Evolutionary conservation across 2,113 vertebrate species (phyloP), one percentile per base, ranked within the genome.

Genomic region (Cervus canadensis): DNA sequence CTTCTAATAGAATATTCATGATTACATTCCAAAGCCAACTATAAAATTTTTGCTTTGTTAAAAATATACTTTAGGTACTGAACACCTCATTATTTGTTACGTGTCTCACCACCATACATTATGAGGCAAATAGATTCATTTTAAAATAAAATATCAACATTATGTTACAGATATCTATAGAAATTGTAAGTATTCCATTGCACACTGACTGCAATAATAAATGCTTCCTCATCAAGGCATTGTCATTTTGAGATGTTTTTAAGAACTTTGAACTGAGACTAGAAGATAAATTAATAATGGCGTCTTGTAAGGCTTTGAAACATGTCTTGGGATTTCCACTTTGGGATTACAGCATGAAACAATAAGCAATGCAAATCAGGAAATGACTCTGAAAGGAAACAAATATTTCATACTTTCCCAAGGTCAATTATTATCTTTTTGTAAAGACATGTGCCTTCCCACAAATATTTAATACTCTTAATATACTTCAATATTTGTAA

Each of bases 121-220:
- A 93, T 59, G 40, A 98, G 52, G 0, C 81, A 67, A 3, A 97
- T 43, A 94, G 15, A 40, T 0, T 2, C 0, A 36, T 60, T 97
- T 96, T 97, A 13, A 45, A 67, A 84, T 36, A 57, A 97, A 98
- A 97, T 33, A 25, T 16, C 43, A 94, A 15, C 67, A 13, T 74
- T 86, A 67, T 17, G 30, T 93, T 94, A 10, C 13, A 91, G 4
- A 90, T 43, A 74, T 21, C 4, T 83, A 13, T 43, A 95, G 45
- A 57, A 81, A 86, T 28, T 67, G 48, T 96, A 83, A 85, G 50
- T 56, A 83, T 64, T 91, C 62, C 33, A 78, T 86, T 52, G 5
- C 92, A 45, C 26, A 60, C 19, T 84, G 82, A 96, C 88, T 94
- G 5, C 40, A 17, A 45, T 2, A 5, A 74, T 92, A 97, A 96